Evolutionary conservation across 2,113 vertebrate genomes (phyloP), one percentile per base, ranked within the genome.

Genomic region (Oryctolagus cuniculus): DNA sequence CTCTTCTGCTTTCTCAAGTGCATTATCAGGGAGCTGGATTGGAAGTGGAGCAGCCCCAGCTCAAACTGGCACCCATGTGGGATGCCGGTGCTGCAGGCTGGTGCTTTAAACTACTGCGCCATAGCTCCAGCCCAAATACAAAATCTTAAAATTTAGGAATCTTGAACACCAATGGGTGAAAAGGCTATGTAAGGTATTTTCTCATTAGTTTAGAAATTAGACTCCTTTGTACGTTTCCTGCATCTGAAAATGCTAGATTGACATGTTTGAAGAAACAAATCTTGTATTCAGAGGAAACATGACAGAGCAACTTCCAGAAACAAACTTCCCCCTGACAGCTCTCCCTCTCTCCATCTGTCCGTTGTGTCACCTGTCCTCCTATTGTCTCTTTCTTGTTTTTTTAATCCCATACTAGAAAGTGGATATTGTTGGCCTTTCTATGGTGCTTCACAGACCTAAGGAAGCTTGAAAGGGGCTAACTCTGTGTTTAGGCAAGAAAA

Each of bases 201-300:
- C 64, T 44, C 1, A 51, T 92, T 79, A 83, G 70, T 93, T 29
- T 69, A 87, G 34, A 84, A 92, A 69, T 84, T 21, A 84, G 51
- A 69, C 82, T 92, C 49, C 2, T 86, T 94, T 82, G 17, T 63
- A 53, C 24, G 6, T 55, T 87, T 44, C 27, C 66, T 70, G 13
- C 82, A 90, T 94, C 70, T 93, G 64, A 69, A 87, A 93, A 90
- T 77, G 31, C 19, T n/a, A 64, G 6, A 27, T 72, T 81, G 79
- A 81, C 10, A 36, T 79, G n/a, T 27, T 70, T 84, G 17, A 92
- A 69, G 31, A 58, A 9, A 75, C 24, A 78, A 72, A 78, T 89
- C 22, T 82, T 82, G 2, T 58, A 94, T 86, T 95, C 58, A 85
- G 78, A 96, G 64, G 66, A 55, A 89, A 63, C 17, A 2, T 24